These are phyloP conservation scores for Aleiodes alternator DNA, from an alignment of 2,888 invertebrate genomes.

Conservation along the genomic window DNA sequence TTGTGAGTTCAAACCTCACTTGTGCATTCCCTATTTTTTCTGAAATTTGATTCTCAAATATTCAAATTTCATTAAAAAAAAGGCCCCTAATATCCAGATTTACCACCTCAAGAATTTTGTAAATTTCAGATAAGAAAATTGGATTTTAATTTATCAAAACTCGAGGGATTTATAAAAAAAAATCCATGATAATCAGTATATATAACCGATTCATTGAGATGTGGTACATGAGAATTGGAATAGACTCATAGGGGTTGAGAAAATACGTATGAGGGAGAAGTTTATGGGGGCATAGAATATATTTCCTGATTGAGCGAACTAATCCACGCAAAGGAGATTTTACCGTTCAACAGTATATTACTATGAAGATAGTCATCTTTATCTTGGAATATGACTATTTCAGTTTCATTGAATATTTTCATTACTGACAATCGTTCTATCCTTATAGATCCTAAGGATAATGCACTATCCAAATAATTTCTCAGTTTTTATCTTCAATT, in stretches of 20 bases:
- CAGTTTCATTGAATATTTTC: constrained; percentile 44
- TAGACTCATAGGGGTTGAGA: constrained; percentile 64
- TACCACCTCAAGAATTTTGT: too few species aligned
- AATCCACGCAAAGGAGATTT: constrained; percentile 74
- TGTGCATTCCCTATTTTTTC: too few species aligned
- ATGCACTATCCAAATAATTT: constrained; percentile 5
- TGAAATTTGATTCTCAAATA: too few species aligned
- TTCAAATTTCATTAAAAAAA: too few species aligned
- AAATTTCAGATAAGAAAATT: too few species aligned
- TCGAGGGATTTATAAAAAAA: not conserved
- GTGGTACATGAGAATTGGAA: constrained; percentile 57
- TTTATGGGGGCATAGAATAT: constrained; percentile 71
- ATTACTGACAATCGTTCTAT: constrained; percentile 22
- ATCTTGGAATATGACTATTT: constrained; percentile 35
- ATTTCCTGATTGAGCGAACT: constrained; percentile 74
- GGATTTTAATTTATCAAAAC: not conserved
- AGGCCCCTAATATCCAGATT: too few species aligned
- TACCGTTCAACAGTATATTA: constrained; percentile 60
- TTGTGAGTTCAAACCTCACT: too few species aligned
- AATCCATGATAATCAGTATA: constrained; percentile 16
- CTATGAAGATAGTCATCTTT: constrained; percentile 31
- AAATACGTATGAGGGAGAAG: constrained; percentile 56
- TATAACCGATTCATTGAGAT: constrained; percentile 29
- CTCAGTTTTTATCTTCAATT: constrained; percentile 12
- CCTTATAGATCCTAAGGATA: constrained; percentile 6